Evolutionary conservation across 1,140 invertebrate genomes (phyloP).

Genomic region (Dryas iulia): DNA sequence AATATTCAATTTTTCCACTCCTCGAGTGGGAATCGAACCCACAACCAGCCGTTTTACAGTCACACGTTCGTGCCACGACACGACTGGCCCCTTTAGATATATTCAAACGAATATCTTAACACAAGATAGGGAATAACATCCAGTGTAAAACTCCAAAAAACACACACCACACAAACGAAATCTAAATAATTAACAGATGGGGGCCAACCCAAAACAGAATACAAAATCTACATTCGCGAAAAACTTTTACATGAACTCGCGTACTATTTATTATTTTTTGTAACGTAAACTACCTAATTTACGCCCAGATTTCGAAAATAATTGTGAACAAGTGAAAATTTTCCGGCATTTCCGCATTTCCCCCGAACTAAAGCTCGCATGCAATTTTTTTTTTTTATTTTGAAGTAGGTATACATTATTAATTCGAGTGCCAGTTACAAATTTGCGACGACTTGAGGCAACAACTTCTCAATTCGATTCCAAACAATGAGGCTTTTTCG

Average conservation of each 20-base stretch:
- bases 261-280: neutral
- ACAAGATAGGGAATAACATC: neutral
- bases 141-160: neutral
- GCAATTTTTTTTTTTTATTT: slow-evolving; percentile 44
- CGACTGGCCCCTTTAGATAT: too few species aligned
- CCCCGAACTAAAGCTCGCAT: slow-evolving; percentile 32
- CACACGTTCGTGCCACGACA: too few species aligned
- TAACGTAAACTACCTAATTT: slow-evolving; percentile 28
- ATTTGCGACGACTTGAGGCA: slow-evolving; percentile 47
- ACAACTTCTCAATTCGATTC: slow-evolving; percentile 53
- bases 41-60: too few species aligned
- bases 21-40: too few species aligned
- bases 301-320: slow-evolving; percentile 13
- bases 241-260: slow-evolving; percentile 10
- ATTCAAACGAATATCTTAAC: too few species aligned
- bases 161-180: neutral
- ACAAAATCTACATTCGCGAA: neutral
- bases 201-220: neutral
- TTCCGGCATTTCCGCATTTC: too few species aligned
- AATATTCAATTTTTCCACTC: too few species aligned
- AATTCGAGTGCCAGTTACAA: slow-evolving; percentile 41
- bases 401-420: slow-evolving; percentile 50
- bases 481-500: slow-evolving; percentile 56
- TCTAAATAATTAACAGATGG: neutral
- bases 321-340: slow-evolving; percentile 15